Base-by-base conservation (phyloP, 1,140 invertebrate species). In the Trachymyrmex septentrionalis region DNA sequence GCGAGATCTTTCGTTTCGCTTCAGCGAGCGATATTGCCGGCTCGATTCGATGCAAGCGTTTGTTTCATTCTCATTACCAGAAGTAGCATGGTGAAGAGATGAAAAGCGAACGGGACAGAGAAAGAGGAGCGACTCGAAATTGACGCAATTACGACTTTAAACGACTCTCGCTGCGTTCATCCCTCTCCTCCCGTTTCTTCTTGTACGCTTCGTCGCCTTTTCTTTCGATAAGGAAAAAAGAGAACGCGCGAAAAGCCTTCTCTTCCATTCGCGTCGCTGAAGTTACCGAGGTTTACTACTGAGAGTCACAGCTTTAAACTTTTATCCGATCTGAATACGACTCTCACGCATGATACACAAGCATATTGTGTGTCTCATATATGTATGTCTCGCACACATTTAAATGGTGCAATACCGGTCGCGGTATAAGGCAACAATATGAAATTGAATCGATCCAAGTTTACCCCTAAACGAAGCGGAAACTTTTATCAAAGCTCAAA, bases 31-130 rank as follows among this genome's bases (percentile, higher is more conserved):
- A 30, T 34, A 75, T 48, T 64, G 50, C 77, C 30, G 66, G 82
- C 76, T 72, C 38, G 67, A 64, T 59, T 44, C 24, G 53, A 71
- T 44, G 27, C n/a, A 27, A 67, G 69, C 53, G 75, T 87, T 89
- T 71, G 85, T 78, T 89, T 85, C 61, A 69, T 78, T 85, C 73
- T 71, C 61, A 81, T 87, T 89, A 90, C 75, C 72, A 71, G 85
- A 59, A 91, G 63, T 77, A 71, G 80, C 63, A 67, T 86, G n/a
- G n/a, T 73, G 55, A 72, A 30, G 63, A 90, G 67, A 80, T 61
- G 55, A 82, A 85, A 71, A 81, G 71, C 44, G 59, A 64, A 53
- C 48, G 75, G 44, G 53, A 73, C 57, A 78, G 48, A 69, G 80
- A 55, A 67, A 57, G 61, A 85, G 53, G 38, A 87, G 67, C 38